Percentiles rank a stretch among this genome's conserved stretches.
phyloP scores from a whole-genome alignment of 2,888 invertebrate species.

The Syrphus vitripennis region DNA sequence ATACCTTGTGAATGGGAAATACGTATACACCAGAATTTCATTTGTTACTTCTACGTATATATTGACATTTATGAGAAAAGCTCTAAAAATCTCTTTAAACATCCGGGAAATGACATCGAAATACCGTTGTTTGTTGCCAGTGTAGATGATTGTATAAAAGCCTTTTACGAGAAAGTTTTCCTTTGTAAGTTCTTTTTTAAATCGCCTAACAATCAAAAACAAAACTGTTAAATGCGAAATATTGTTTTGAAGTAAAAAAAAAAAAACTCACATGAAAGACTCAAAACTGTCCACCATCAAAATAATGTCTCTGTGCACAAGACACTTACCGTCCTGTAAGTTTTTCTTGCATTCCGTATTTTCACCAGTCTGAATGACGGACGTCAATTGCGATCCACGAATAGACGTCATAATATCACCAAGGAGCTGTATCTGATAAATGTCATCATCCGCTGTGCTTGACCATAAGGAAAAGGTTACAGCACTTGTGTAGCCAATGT shows the following conservation, averaged over 20 bases:
- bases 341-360: background rate
- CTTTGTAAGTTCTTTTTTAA: constrained; percentile 10
- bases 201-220: constrained; percentile 23
- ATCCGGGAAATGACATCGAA: constrained; percentile 73
- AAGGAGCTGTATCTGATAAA: constrained; percentile 41
- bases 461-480: constrained; percentile 58
- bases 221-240: background rate
- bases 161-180: constrained; percentile 66
- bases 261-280: constrained; percentile 58
- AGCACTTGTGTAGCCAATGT: constrained; percentile 70
- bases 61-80: constrained; percentile 77
- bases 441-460: constrained; percentile 29
- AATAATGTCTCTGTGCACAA: background rate
- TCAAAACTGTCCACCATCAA: constrained; percentile 57
- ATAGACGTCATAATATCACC: constrained; percentile 40
- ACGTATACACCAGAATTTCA: constrained; percentile 75
- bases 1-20: constrained; percentile 76
- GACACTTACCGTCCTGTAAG: background rate
- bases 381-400: constrained; percentile 20
- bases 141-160: constrained; percentile 76
- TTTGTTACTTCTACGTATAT: constrained; percentile 73
- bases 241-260: background rate
- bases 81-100: constrained; percentile 75
- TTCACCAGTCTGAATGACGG: constrained; percentile 26
- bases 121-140: constrained; percentile 73